These are phyloP conservation scores for Apotomis turbidana DNA, from an alignment of 2,888 invertebrate genomes.

Conservation along the genomic window DNA sequence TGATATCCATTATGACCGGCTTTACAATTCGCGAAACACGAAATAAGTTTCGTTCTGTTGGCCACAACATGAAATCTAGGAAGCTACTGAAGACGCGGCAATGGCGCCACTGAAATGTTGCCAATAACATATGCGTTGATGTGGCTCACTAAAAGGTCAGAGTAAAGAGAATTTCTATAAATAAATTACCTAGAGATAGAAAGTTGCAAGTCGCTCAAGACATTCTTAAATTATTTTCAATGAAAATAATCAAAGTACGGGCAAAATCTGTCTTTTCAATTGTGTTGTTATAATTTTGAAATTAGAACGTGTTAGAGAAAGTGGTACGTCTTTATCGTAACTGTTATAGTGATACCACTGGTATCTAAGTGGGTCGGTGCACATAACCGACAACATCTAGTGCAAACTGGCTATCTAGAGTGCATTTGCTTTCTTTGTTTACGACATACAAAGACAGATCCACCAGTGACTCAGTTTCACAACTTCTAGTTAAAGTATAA, in stretches of 20 bases:
- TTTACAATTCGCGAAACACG: conserved; percentile 24
- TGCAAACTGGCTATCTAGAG: conserved; percentile 65
- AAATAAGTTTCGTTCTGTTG: neutral
- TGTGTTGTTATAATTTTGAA: conserved; percentile 45
- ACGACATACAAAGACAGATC: conserved; percentile 46
- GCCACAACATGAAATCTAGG: conserved; percentile 14
- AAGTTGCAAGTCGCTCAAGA: conserved; percentile 16
- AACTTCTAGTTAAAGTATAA: conserved; percentile 4
- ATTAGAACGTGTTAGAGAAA: conserved; percentile 70
- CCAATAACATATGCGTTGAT: conserved; percentile 35
- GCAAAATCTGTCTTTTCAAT: neutral
- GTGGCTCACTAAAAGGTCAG: conserved; percentile 35
- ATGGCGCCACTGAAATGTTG: conserved; percentile 31
- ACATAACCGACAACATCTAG: conserved; percentile 52
- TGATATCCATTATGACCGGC: conserved; percentile 49
- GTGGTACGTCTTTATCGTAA: conserved; percentile 67
- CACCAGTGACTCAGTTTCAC: conserved; percentile 16
- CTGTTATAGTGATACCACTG: conserved; percentile 63
- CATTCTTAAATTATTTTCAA: neutral
- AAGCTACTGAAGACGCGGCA: neutral
- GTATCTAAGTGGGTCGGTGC: conserved; percentile 77
- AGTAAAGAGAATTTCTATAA: conserved; percentile 38
- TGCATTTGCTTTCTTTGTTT: conserved; percentile 53
- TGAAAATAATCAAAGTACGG: neutral
- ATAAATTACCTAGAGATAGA: conserved; percentile 28